Conservation (phyloP, 1,140 invertebrate species). For the Melipona quadrifasciata region DNA sequence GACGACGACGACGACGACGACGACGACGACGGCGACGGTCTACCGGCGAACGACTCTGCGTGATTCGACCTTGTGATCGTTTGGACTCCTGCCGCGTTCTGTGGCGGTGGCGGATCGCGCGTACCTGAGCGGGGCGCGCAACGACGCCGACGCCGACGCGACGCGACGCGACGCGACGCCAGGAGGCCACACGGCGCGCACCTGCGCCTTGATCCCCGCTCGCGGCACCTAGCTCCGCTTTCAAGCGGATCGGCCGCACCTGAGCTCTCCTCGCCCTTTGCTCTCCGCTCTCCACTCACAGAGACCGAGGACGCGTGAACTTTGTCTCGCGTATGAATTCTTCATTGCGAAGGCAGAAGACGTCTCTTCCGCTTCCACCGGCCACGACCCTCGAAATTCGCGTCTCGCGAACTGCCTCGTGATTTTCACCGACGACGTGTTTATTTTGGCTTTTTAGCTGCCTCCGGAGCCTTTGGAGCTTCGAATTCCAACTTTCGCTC, state of each 20-base stretch:
- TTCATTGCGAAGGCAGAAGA: neutral
- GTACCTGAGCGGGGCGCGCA: slow-evolving; percentile 42
- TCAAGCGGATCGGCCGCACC: slow-evolving; percentile 45
- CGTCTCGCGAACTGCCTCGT: no score
- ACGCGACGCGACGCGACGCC: slow-evolving; percentile 58
- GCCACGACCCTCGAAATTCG: no score
- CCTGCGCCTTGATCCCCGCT: slow-evolving; percentile 59
- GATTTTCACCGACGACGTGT: no score
- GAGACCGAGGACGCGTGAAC: neutral
- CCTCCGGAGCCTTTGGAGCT: no score
- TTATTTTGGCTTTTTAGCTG: no score
- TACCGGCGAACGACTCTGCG: slow-evolving; percentile 58
- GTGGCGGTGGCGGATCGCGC: slow-evolving; percentile 56
- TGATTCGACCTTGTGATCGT: slow-evolving; percentile 68
- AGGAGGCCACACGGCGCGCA: slow-evolving; percentile 51
- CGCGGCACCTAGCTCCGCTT: slow-evolving; percentile 44
- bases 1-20: slow-evolving; percentile 39
- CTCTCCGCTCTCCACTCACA: neutral
- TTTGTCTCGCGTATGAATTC: neutral
- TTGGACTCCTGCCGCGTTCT: slow-evolving; percentile 70
- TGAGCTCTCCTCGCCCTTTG: slow-evolving; percentile 37
- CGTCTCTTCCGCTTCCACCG: no score
- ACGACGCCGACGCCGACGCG: slow-evolving; percentile 59
- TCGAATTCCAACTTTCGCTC: no score
- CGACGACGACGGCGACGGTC: slow-evolving; percentile 39